A percentile compares a stretch with the other conserved stretches of the same genome.
Conservation (phyloP, 2,113 vertebrate species). For the Hemicordylus capensis region DNA sequence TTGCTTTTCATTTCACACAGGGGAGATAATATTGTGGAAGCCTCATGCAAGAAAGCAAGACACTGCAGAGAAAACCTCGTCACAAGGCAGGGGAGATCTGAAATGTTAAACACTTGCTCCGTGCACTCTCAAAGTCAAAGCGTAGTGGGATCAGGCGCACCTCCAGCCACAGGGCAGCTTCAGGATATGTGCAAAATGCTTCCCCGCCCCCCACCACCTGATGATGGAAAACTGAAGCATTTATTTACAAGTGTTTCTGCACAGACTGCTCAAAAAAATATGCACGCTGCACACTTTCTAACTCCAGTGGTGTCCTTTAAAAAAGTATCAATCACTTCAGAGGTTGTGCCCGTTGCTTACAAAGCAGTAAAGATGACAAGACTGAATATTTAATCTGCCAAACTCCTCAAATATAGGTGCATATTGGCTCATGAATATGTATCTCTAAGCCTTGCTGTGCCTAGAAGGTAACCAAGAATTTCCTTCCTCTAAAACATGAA, state of each 20-base stretch:
- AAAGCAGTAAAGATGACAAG: conserved; percentile 51
- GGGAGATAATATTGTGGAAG: conserved; percentile 1
- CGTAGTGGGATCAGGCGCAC: conserved; percentile 33
- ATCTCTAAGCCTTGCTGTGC: conserved; percentile 45
- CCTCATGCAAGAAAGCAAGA: neutral
- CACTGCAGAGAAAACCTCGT: conserved; percentile 50
- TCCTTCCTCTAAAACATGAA: conserved; percentile 29
- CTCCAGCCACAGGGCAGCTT: conserved; percentile 45
- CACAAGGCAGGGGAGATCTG: conserved; percentile 28
- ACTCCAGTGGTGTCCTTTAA: conserved; percentile 38
- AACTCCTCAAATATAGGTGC: conserved; percentile 51
- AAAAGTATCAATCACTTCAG: conserved; percentile 38
- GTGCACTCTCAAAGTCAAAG: conserved; percentile 53
- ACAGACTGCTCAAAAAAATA: conserved; percentile 31
- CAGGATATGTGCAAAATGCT: conserved; percentile 15
- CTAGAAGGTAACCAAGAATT: conserved; percentile 56
- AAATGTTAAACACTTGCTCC: conserved; percentile 15
- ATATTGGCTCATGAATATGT: conserved; percentile 67
- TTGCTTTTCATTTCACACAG: conserved; percentile 28
- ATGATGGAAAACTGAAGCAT: conserved; percentile 44
- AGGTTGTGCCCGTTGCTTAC: conserved; percentile 47
- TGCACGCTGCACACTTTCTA: conserved; percentile 38
- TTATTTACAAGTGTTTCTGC: conserved; percentile 40
- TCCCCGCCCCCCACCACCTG: too few relatives aligned
- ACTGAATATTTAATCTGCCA: conserved; percentile 52